Evolutionary conservation across 2,888 invertebrate genomes (phyloP), one percentile per base, ranked within the genome.

Genomic region (Crepidodera aurea): DNA sequence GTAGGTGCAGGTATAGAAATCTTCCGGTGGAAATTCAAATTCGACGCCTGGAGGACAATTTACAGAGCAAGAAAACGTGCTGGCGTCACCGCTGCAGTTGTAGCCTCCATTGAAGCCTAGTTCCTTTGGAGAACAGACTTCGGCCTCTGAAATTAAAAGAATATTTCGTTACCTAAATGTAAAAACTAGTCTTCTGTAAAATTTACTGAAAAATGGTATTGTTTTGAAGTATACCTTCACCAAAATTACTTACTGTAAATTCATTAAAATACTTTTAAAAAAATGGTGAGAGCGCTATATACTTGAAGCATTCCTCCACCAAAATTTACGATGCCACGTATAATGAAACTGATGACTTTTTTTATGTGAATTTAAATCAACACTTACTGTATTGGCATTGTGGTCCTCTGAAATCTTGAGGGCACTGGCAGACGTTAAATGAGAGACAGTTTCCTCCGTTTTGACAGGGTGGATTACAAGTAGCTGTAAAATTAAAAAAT

Each of bases 381-480:
- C 16, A 77, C 84, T 83, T 77, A 86, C 86, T 74, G 73, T 88
- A 90, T 81, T 91, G 90, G 72, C 91, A 92, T 72, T 88, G 87
- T 0, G 87, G 84, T n/a, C 91, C 91, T 64, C 87, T 84, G 71
- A 83, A 90, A 1, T 86, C 86, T 66, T 86, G 83, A 0, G 92
- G 87, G 75, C 95, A 96, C 69, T 91, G 88, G 70, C 95, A 96
- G 1, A 86, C 83, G 75, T 94, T 90, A 7, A 88, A 85, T 0
- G 90, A 84, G 0, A 93, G 81, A 76, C 95, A 96, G n/a, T 85
- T 84, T 0, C 95, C 95, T 0, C 91, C 93, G 75, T 95, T 93
- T 62, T 84, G 77, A 74, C 95, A 96, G 0, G 88, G 84, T 0
- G 92, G 93, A 53, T 83, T 78, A 69, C 91, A 91, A 16, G 84